Evolutionary conservation across 2,797 vertebrate genomes (phyloP).

Genomic region (Erpetoichthys calabaricus): DNA sequence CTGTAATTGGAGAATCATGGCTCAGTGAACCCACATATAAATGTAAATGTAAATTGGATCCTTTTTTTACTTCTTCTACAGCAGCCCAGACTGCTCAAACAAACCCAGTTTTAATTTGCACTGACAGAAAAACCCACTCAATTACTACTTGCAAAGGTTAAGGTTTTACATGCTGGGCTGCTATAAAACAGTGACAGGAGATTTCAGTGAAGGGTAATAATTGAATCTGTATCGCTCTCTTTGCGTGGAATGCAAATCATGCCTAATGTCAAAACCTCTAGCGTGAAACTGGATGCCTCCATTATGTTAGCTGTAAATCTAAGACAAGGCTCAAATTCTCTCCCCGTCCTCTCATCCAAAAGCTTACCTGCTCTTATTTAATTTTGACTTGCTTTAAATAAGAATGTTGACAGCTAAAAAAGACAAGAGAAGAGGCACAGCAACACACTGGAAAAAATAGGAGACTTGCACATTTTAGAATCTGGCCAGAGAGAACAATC

Average conservation of each 20-base stretch:
- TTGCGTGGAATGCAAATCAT: not conserved
- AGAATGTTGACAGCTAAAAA: no score
- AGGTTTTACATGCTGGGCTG: not conserved
- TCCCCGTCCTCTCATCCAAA: no score
- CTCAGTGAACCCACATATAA: slow-evolving; percentile 10
- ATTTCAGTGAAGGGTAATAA: not conserved
- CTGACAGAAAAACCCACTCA: slow-evolving; percentile 8
- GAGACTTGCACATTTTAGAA: no score
- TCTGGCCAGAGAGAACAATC: no score
- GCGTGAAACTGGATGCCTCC: not conserved
- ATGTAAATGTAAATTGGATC: slow-evolving; percentile 14
- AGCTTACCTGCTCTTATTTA: no score
- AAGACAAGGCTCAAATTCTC: not conserved
- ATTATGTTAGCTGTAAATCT: not conserved
- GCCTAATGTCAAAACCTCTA: not conserved
- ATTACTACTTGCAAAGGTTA: slow-evolving; percentile 13
- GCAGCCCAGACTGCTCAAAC: not conserved
- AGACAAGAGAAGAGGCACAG: no score
- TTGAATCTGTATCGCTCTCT: not conserved
- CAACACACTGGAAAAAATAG: no score
- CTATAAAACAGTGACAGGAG: not conserved
- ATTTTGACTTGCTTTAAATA: no score
- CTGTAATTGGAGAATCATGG: not conserved
- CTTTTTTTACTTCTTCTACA: slow-evolving; percentile 1
- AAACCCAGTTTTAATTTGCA: slow-evolving; percentile 12